Conservation (phyloP, 92 coral and sea anemone species). For the Epizoanthus rinbou region DNA sequence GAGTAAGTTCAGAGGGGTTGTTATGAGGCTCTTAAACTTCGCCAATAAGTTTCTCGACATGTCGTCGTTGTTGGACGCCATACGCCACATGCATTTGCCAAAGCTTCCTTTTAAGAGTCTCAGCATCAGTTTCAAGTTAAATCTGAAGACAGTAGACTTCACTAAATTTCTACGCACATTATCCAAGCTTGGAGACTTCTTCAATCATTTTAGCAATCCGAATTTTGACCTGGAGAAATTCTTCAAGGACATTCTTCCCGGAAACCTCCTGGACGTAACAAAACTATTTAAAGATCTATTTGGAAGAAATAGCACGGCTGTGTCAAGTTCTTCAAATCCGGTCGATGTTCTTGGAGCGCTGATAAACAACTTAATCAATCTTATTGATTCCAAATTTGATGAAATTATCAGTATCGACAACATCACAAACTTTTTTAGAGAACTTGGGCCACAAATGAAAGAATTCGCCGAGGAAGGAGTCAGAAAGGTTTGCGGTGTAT, state of each 20-base stretch:
- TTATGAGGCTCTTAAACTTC: constrained; percentile 65
- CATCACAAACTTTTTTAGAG: constrained; percentile 81
- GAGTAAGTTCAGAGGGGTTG: constrained; percentile 65
- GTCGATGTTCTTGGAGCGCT: constrained; percentile 71
- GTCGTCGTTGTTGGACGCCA: constrained; percentile 67
- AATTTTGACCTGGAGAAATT: constrained; percentile 73
- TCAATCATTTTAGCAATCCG: constrained; percentile 64
- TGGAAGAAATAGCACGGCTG: constrained; percentile 29
- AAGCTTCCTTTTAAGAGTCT: constrained; percentile 54
- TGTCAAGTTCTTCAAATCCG: constrained; percentile 51
- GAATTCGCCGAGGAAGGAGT: constrained; percentile 68
- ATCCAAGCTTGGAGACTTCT: constrained; percentile 67
- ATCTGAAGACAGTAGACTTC: constrained; percentile 63
- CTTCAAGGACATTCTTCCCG: constrained; percentile 80
- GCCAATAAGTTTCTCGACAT: constrained; percentile 81
- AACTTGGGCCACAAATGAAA: constrained; percentile 69
- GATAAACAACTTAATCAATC: constrained; percentile 51
- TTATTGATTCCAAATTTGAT: constrained; percentile 61
- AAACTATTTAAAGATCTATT: constrained; percentile 53
- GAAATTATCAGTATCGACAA: constrained; percentile 81
- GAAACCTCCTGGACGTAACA: constrained; percentile 54
- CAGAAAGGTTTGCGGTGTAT: constrained; percentile 71
- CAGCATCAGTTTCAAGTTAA: constrained; percentile 65
- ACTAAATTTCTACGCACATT: constrained; percentile 58
- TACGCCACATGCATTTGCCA: constrained; percentile 67